Evolutionary conservation across 2,797 vertebrate genomes (phyloP), one percentile per base, ranked within the genome.

Genomic region (Xyrichtys novacula): DNA sequence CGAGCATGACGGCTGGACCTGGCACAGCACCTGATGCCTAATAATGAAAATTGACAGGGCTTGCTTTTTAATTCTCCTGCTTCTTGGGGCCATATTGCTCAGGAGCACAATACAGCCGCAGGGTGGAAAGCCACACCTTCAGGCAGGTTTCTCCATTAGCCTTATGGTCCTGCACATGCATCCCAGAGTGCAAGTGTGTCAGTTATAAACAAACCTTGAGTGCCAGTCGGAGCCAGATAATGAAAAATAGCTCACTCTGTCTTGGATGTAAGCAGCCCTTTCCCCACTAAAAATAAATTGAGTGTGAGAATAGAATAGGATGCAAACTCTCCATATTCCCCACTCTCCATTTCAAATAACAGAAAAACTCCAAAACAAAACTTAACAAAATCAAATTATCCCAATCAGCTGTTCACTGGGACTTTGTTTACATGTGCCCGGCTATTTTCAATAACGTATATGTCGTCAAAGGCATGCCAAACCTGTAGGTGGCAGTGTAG

Each of bases 31-130:
- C 86, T 89, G 90, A 90, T 86, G 89, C 81, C 87, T 88, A 77
- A 87, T 90, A 92, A 90, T 86, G 76, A 74, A 88, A 91, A 93
- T 87, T 83, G 87, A 89, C 90, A 88, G 83, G 70, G 46, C 77
- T 90, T 87, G 81, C 81, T 92, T 92, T 44, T 85, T 87, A 86
- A 89, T 89, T 86, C 74, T 81, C 34, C 54, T 60, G 78, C 73
- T 80, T 71, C 83, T 78, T 17, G 1, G 65, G 80, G 79, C 76
- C 52, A 85, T 75, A 79, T 80, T 84, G 67, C 74, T 60, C 36
- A 6, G 28, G 66, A 83, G 84, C 74, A 78, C 80, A 81, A 74
- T 65, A 77, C 49, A 72, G 80, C 85, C 65, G 4, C 55, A 74
- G 78, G 88, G 65, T 59, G 61, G 58, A 81, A 63, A 66, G 69